These are phyloP conservation scores for Hydrophis major DNA, from an alignment of 2,797 vertebrate species.

Conservation along the genomic window DNA sequence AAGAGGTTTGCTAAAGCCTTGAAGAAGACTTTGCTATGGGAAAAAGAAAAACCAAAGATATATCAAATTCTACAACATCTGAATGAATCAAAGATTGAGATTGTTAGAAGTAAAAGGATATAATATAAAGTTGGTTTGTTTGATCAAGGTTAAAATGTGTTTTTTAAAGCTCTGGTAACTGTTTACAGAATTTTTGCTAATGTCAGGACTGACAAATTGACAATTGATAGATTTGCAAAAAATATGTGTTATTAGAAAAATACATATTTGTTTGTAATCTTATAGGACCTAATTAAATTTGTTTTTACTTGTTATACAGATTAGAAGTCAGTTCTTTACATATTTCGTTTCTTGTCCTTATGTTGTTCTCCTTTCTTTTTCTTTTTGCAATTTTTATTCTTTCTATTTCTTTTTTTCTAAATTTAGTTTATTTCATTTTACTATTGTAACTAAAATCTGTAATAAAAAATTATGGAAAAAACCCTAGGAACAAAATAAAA, in stretches of 20 bases:
- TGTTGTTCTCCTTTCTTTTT: background rate
- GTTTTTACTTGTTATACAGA: background rate
- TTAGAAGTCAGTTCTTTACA: background rate
- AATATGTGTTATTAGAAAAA: background rate
- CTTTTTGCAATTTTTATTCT: background rate
- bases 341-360: background rate
- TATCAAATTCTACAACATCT: background rate
- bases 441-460: background rate
- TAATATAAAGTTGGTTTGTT: background rate
- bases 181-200: background rate
- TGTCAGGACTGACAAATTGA: background rate
- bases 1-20: background rate
- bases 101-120: background rate
- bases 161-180: background rate
- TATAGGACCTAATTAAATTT: background rate
- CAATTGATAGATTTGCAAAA: background rate
- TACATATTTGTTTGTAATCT: background rate
- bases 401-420: background rate
- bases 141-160: background rate
- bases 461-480: background rate
- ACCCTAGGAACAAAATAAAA: background rate
- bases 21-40: background rate
- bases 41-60: background rate
- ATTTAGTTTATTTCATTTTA: background rate
- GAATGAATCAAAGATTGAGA: background rate